Evolutionary conservation across 2,888 invertebrate species (phyloP), one percentile per base, ranked within the genome.

Genomic region (Neocrepidodera transversa): DNA sequence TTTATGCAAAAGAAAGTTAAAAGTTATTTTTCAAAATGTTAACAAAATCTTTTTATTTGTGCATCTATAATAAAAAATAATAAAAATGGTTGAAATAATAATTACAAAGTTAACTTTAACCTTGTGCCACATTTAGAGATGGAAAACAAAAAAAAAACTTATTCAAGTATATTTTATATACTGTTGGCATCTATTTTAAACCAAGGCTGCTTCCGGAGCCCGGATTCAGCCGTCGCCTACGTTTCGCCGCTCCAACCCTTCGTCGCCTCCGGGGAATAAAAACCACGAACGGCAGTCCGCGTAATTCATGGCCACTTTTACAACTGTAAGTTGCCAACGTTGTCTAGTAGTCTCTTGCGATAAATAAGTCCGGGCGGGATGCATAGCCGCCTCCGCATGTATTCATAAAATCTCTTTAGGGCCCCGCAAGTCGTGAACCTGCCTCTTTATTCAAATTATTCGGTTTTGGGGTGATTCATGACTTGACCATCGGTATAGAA

Each of bases 221-320:
- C 32, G 13, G 32, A 32, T 10, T 13, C 32, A 32, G 13, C 32
- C 32, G 32, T 11, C 32, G 32, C 3, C 11, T 13, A 2, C 28
- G 28, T 5, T 28, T 28, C 10, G 6, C 10, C 8, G 6, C 28
- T 28, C 28, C 28, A 28, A 6, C 32, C 2, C 2, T 32, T 55
- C 60, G 62, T 62, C 60, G 62, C 52, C 66, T 60, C 63, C 35
- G 50, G 63, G 58, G 66, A 65, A 62, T 65, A 35, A 63, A 66
- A 66, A 65, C 67, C 67, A 58, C 65, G 62, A 62, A 62, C 63
- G 52, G 54, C 60, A 66, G 11, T 32, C n/a, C 32, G 32, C 11
- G 32, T 68, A 70, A 70, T 69, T 69, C 66, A 66, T 62, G 54
- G 61, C 61, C 62, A 66, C 65, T 70, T 69, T 68, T 68, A 67